Conservation (phyloP, 2,113 vertebrate species). For the Urocitellus parryii region DNA sequence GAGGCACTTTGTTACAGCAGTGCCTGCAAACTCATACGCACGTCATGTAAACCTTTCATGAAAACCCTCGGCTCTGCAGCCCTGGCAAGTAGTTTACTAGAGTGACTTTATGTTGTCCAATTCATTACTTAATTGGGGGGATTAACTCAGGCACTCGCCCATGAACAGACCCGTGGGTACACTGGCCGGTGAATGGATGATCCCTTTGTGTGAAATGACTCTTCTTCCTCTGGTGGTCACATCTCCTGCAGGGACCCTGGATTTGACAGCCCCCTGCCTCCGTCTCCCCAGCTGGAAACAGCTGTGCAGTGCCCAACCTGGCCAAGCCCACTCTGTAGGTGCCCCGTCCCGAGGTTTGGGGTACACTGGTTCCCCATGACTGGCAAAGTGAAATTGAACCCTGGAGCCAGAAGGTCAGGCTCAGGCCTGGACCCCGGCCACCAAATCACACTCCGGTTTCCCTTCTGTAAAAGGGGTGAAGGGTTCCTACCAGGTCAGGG, state of each 20-base stretch:
- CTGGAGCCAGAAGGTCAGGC: neutral
- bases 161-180: accelerated
- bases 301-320: neutral
- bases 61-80: no score
- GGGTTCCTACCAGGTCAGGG: neutral
- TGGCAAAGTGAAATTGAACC: neutral
- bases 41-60: neutral
- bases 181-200: neutral
- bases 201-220: neutral
- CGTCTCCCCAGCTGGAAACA: neutral
- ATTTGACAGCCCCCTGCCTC: neutral
- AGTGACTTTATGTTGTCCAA: neutral
- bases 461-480: neutral
- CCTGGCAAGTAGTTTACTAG: neutral
- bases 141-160: neutral
- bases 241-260: neutral
- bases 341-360: neutral
- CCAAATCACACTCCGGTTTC: neutral
- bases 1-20: neutral
- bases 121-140: neutral
- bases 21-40: no score
- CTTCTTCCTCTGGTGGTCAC: neutral
- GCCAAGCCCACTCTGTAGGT: neutral
- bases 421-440: neutral
- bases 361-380: conserved; percentile 30